phyloP scores from a whole-genome alignment of 1,140 invertebrate genomes.

The Drosophila bocki region DNA sequence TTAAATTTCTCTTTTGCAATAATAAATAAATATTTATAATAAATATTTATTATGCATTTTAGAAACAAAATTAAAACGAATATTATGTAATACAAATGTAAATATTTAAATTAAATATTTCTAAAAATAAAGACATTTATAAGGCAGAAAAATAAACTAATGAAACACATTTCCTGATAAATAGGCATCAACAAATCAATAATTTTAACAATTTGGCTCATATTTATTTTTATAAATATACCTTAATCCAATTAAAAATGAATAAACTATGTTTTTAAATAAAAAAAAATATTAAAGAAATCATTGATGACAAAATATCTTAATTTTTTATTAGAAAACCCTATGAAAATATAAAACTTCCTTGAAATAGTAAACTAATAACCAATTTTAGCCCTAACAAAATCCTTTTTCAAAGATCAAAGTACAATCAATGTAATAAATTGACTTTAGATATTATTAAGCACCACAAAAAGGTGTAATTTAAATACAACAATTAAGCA shows the following conservation, averaged over 20 bases:
- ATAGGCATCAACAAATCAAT: no score
- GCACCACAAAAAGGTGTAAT: not conserved
- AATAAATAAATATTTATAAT: not conserved
- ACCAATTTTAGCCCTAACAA: not conserved
- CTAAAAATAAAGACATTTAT: not conserved
- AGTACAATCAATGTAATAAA: not conserved
- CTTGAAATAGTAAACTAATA: not conserved
- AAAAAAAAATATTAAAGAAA: not conserved
- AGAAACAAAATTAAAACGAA: not conserved
- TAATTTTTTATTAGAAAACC: not conserved
- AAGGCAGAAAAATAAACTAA: not conserved
- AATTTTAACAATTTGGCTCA: no score
- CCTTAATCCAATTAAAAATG: not conserved
- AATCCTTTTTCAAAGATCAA: not conserved
- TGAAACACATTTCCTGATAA: not conserved
- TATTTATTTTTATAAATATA: no score
- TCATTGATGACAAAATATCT: not conserved
- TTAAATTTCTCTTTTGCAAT: not conserved
- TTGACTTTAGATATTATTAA: no score
- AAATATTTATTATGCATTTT: not conserved
- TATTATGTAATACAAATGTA: not conserved
- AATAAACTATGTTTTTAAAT: not conserved
- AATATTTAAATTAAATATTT: not conserved
- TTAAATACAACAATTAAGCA: constrained; percentile 13
- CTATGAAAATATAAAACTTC: no score